Base-by-base conservation (phyloP, 2,888 invertebrate species). In the Drosophila quinaria region DNA sequence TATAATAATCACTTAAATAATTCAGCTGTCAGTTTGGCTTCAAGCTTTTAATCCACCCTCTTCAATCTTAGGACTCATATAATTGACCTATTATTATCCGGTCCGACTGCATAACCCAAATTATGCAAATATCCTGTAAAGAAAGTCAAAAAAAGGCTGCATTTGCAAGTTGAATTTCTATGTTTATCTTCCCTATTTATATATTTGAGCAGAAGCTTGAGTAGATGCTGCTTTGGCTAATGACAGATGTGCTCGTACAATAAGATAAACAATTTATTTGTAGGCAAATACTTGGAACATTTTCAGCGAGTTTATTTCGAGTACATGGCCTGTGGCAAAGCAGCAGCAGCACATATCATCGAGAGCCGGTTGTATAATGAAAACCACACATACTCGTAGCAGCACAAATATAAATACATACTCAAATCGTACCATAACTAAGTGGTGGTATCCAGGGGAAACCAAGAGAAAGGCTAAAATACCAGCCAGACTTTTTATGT, bases 21-120 rank as follows among this genome's bases (percentile, higher is more conserved):
- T 29, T 33, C 15, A 4, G 50, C 41, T 64, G 37, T 50, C 41
- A 50, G n/a, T 22, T 49, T 8, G 4, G 1, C 29, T 5, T 35
- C 37, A 39, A 13, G 6, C 13, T 42, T 41, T 0, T 13, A 31
- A 19, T 54, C 15, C 10, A 66, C 55, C 47, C 49, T 60, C 59
- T 67, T 63, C 42, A 52, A 44, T 37, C n/a, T 41, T n/a, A 25
- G 11, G 22, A n/a, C 22, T 22, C 19, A 22, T 15, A 31, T 11
- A 76, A 87, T 78, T 80, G 78, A 50, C n/a, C 46, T 54, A n/a
- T 64, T 51, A 74, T 71, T 86, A 77, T 47, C 25, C 46, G 61
- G 6, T 15, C 25, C n/a, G 39, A 63, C 31, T 74, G 74, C 51
- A 65, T 42, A 62, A 8, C 33, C 4, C 17, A 64, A 68, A 60